A percentile compares a stretch with the other conserved stretches of the same genome.
These are phyloP conservation scores for Oncorhynchus gorbuscha DNA, from an alignment of 2,113 vertebrate species.

Conservation along the genomic window DNA sequence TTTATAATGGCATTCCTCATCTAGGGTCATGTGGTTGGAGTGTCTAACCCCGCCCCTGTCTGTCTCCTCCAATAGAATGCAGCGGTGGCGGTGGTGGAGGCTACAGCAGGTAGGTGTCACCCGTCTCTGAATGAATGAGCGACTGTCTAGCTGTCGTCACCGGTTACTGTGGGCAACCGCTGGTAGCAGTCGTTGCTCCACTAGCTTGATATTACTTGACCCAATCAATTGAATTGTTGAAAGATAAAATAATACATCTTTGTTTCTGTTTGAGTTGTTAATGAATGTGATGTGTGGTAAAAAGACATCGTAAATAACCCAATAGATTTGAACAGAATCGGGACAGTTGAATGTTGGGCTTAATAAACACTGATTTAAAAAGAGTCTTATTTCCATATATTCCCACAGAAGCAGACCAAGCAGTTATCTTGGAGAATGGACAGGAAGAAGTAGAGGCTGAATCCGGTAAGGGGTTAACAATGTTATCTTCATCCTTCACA, in stretches of 20 bases:
- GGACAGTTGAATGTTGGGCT: background rate
- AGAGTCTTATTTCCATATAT: background rate
- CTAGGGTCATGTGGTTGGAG: background rate
- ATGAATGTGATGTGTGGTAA: no score
- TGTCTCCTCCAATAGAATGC: constrained; percentile 47
- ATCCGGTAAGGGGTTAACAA: background rate
- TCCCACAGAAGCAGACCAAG: constrained; percentile 38
- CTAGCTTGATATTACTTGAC: no score
- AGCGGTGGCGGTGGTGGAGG: constrained; percentile 3
- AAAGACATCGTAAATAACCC: no score
- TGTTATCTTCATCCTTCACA: background rate
- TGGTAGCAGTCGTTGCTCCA: background rate
- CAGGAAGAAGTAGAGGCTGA: constrained; percentile 15
- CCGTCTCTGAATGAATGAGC: background rate
- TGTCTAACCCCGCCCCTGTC: constrained; percentile 27
- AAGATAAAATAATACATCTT: no score
- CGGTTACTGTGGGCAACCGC: constrained; percentile 10
- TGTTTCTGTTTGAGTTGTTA: no score
- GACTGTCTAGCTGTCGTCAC: background rate
- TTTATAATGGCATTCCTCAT: no score
- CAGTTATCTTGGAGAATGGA: constrained; percentile 50
- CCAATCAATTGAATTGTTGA: no score
- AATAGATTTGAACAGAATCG: no score
- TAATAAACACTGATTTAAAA: background rate
- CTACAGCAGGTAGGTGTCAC: constrained; percentile 49